A percentile compares a stretch with the other conserved stretches of the same genome.
phyloP scores from a whole-genome alignment of 2,888 invertebrate genomes.

The Miltochrista miniata region DNA sequence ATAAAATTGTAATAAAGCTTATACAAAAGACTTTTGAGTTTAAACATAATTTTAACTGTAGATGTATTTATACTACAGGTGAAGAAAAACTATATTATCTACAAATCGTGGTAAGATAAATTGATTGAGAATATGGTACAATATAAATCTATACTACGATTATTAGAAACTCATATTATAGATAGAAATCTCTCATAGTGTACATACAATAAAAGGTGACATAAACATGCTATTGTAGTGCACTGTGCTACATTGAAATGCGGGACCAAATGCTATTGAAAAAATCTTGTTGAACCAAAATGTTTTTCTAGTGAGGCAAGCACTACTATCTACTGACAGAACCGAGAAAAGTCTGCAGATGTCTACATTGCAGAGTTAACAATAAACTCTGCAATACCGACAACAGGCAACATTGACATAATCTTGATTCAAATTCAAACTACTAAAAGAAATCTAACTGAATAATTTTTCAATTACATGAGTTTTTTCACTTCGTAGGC shows the following conservation, averaged over 20 bases:
- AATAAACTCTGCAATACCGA: constrained; percentile 16
- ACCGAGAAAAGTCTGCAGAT: constrained; percentile 47
- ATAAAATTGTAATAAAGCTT: not conserved
- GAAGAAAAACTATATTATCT: constrained; percentile 3
- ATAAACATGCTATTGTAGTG: constrained; percentile 33
- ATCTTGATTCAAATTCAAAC: constrained; percentile 53
- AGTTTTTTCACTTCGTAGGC: constrained; percentile 99
- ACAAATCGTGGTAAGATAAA: constrained; percentile 8
- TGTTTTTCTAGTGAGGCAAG: constrained; percentile 51
- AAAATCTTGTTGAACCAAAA: constrained; percentile 32
- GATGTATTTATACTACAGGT: constrained; percentile 9
- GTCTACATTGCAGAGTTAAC: constrained; percentile 18
- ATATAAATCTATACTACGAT: constrained; percentile 23
- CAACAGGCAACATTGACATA: constrained; percentile 30
- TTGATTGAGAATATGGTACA: constrained; percentile 1
- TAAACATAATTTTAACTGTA: not conserved
- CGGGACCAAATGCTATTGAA: constrained; percentile 36
- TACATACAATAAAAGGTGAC: constrained; percentile 21
- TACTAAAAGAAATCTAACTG: constrained; percentile 71
- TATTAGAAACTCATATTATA: constrained; percentile 21
- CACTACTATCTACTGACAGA: constrained; percentile 49
- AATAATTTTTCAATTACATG: constrained; percentile 91
- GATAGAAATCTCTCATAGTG: constrained; percentile 14
- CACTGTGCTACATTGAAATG: constrained; percentile 47
- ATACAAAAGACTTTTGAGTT: not conserved